phyloP scores from a whole-genome alignment of 2,797 vertebrate species.

The Basileuterus tristriatus region DNA sequence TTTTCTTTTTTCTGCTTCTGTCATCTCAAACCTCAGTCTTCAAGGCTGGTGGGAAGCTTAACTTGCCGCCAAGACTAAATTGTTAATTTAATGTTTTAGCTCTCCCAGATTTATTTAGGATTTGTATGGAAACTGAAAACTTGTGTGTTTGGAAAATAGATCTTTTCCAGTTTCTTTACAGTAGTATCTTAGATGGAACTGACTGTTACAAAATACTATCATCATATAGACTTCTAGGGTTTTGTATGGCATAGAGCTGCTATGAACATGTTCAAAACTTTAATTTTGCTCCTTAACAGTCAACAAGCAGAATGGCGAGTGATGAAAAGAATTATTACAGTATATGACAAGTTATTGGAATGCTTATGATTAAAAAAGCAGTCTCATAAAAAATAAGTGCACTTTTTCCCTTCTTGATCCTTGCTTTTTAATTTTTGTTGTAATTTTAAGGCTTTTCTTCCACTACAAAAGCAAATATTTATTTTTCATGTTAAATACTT shows the following conservation, averaged over 20 bases:
- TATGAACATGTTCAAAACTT: neutral
- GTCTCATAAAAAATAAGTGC: neutral
- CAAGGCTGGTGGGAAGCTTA: neutral
- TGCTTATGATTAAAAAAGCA: neutral
- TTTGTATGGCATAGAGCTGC: neutral
- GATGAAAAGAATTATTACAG: neutral
- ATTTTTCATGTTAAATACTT: neutral
- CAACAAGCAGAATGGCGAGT: neutral
- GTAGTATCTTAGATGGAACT: neutral
- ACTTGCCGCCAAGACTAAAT: neutral
- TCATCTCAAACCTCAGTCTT: neutral
- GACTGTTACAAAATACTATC: neutral
- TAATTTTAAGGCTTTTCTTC: slow-evolving; percentile 2
- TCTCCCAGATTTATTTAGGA: neutral
- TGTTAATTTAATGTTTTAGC: neutral
- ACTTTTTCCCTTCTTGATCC: neutral
- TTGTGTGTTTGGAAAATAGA: neutral
- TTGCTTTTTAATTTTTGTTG: neutral
- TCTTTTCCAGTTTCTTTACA: neutral
- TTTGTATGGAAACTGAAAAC: neutral
- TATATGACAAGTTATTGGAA: neutral
- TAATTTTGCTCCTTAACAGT: neutral
- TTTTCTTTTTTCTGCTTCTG: neutral
- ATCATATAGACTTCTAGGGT: neutral
- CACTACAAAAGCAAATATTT: neutral